Percentiles rank a stretch among this genome's conserved stretches.
phyloP scores from a whole-genome alignment of 2,888 invertebrate species.

The Stenurella melanura region DNA sequence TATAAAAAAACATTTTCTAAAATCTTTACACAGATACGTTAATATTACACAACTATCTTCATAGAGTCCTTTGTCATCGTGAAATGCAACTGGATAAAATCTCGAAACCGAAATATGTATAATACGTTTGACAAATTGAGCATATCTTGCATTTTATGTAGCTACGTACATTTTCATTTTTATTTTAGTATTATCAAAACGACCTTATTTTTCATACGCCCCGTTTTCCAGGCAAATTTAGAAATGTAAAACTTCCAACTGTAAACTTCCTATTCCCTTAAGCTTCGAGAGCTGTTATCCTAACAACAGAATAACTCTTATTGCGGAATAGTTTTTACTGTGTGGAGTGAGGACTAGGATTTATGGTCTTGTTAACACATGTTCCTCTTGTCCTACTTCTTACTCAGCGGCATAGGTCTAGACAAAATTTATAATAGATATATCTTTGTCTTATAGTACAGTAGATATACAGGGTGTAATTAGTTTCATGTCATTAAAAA shows the following conservation, averaged over 20 bases:
- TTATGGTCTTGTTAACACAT: constrained; percentile 4
- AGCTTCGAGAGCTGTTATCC: neutral
- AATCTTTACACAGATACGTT: no score
- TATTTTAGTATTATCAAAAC: neutral
- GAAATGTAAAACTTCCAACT: neutral
- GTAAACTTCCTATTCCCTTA: neutral
- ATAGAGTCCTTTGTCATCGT: neutral
- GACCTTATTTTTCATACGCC: neutral
- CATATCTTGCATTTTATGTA: neutral
- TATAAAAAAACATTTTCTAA: no score
- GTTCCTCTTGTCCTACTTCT: neutral
- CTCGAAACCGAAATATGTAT: neutral
- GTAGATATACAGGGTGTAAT: no score
- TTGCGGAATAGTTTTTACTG: neutral
- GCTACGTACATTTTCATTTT: neutral
- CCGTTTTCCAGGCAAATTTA: neutral
- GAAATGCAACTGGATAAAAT: neutral
- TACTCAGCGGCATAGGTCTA: neutral
- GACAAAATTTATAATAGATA: neutral
- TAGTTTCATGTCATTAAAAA: no score
- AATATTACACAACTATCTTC: no score
- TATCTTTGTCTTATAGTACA: neutral
- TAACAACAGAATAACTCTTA: neutral
- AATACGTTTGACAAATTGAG: neutral
- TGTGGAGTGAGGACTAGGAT: neutral